Conservation (phyloP, 2,888 invertebrate genomes). For the Panorpa germanica region DNA sequence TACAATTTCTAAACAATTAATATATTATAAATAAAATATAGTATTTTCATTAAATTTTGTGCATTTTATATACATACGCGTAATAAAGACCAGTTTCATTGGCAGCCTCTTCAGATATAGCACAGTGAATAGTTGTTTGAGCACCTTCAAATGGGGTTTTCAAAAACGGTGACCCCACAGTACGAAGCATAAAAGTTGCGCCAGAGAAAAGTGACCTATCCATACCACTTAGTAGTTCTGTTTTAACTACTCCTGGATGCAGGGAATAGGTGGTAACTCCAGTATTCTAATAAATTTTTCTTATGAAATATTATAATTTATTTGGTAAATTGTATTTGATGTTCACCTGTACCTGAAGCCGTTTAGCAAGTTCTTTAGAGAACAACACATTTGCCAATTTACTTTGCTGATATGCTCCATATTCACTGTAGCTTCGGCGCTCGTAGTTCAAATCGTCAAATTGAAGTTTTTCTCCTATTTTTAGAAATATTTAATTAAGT, state of each 20-base stretch:
- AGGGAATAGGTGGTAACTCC: constrained; percentile 47
- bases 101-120: constrained; percentile 42
- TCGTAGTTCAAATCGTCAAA: constrained; percentile 50
- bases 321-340: no score
- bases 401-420: constrained; percentile 55
- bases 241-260: constrained; percentile 57
- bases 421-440: constrained; percentile 35
- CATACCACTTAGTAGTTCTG: constrained; percentile 53
- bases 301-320: no score
- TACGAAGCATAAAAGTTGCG: constrained; percentile 22
- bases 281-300: no score
- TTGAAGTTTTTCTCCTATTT: constrained; percentile 33
- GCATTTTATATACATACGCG: constrained; percentile 21
- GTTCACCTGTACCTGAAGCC: constrained; percentile 30
- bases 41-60: not conserved
- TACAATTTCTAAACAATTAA: constrained; percentile 35
- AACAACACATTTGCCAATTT: constrained; percentile 68
- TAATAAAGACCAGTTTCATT: constrained; percentile 39
- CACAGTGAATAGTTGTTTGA: constrained; percentile 56
- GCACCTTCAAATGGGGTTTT: constrained; percentile 46
- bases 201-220: constrained; percentile 30
- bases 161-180: constrained; percentile 25
- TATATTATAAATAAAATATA: constrained; percentile 6
- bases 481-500: no score
- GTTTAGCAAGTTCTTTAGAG: constrained; percentile 43